Conservation (phyloP, 2,888 invertebrate genomes). For the Eristalis intricaria region DNA sequence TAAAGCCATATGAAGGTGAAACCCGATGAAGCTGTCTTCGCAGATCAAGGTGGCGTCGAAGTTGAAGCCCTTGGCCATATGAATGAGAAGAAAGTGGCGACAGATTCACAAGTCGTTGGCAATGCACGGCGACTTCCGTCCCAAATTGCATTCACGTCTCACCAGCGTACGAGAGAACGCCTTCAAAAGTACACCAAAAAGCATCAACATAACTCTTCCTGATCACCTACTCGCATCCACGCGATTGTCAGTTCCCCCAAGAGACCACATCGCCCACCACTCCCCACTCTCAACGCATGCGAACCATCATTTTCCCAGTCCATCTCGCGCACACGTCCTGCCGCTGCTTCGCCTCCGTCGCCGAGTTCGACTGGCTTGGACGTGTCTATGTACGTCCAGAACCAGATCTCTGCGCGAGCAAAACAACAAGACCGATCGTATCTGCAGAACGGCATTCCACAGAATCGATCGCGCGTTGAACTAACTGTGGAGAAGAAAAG, state of each 20-base stretch:
- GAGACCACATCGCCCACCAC: slow-evolving; percentile 18
- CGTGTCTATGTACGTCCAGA: slow-evolving; percentile 5
- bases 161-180: no score
- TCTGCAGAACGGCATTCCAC: slow-evolving; percentile 50
- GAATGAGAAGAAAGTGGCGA: no score
- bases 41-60: no score
- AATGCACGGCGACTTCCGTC: no score
- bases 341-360: no score
- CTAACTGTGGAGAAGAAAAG: neutral
- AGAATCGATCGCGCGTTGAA: slow-evolving; percentile 32
- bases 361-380: neutral
- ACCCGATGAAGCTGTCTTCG: no score
- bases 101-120: no score
- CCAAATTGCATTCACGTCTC: no score
- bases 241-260: slow-evolving; percentile 21
- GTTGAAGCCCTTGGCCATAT: no score
- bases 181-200: no score
- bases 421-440: slow-evolving; percentile 33
- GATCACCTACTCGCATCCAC: slow-evolving; percentile 14
- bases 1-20: no score
- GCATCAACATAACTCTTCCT: neutral
- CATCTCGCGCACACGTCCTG: slow-evolving; percentile 20
- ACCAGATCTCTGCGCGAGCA: slow-evolving; percentile 41
- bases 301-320: slow-evolving; percentile 5
- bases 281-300: slow-evolving; percentile 3